Base-by-base conservation (phyloP, 2,888 invertebrate species). In the Taphrorychus bicolor region DNA sequence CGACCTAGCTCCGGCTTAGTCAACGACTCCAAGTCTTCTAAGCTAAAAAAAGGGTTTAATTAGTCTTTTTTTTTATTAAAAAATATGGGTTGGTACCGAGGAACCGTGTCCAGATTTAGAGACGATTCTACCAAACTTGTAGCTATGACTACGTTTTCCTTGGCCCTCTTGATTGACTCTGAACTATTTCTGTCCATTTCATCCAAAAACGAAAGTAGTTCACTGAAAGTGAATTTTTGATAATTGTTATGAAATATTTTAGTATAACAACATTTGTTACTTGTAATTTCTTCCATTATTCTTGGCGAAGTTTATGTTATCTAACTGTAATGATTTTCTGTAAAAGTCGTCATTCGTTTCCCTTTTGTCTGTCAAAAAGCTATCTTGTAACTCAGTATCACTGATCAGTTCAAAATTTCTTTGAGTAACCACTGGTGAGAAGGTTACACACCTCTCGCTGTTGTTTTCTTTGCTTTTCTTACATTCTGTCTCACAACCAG, bases 161-260 rank as follows among this genome's bases (percentile, higher is more conserved):
- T 80, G 1, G 80, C 79, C 19, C 71, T 71, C 16, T 73, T 73
- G 45, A 82, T 67, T 1, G 80, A 76, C 71, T 80, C 76, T 2
- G 75, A 70, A 70, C 79, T 80, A 59, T 75, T 81, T 71, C 75
- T 75, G 66, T 90, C 89, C 0, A 89, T 87, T 79, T 89, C 87
- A 75, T 90, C 89, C 70, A 90, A 77, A 78, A 87, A 89, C 59
- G 87, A 85, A 57, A 89, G 84, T 73, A 90, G 86, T 77, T 88
- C 88, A 79, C 88, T 89, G 80, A 80, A 85, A 80, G 64, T 45
- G 3, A 9, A 7, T 9, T 3, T 5, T 7, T 9, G 9, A 32
- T 32, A 9, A 32, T 32, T 32, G 11, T 32, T 9, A 3, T 32
- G 3, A 32, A n/a, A 32, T 3, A 3, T 32, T 32, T 1, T 7